A percentile compares a stretch with the other conserved stretches of the same genome.
phyloP scores from a whole-genome alignment of 2,797 vertebrate species.

The Paratrypauchen microcephalus region DNA sequence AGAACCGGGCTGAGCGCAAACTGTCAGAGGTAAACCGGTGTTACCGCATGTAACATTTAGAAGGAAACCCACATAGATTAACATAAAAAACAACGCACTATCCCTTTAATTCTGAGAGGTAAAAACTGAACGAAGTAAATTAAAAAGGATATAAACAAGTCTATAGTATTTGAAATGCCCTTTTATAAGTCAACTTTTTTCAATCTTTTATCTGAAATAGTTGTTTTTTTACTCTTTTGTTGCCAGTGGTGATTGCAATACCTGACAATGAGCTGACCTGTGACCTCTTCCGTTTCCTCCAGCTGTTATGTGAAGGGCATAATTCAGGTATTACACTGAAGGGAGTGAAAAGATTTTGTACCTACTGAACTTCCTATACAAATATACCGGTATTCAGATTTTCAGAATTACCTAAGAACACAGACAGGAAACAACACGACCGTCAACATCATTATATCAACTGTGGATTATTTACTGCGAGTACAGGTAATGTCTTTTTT shows the following conservation, averaged over 20 bases:
- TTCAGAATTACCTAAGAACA: slow-evolving; percentile 94
- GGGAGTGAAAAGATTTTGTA: not conserved
- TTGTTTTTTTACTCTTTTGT: slow-evolving; percentile 17
- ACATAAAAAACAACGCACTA: too few species aligned
- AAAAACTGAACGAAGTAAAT: too few species aligned
- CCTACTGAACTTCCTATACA: not conserved
- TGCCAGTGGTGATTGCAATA: slow-evolving; percentile 89
- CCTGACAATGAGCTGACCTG: slow-evolving; percentile 90
- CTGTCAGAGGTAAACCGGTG: too few species aligned
- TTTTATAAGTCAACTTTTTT: not conserved
- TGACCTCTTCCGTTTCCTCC: slow-evolving; percentile 95
- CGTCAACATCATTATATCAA: slow-evolving; percentile 95
- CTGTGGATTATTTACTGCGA: slow-evolving; percentile 93
- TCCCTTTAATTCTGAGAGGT: too few species aligned
- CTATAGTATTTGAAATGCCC: too few species aligned
- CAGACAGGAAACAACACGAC: slow-evolving; percentile 97
- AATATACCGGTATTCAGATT: slow-evolving; percentile 71
- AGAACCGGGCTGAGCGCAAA: too few species aligned
- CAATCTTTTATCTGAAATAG: slow-evolving; percentile 43
- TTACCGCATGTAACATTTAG: too few species aligned
- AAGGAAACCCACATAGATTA: too few species aligned
- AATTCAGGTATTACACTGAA: slow-evolving; percentile 83
- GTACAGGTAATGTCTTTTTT: slow-evolving; percentile 81
- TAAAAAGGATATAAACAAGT: not conserved
- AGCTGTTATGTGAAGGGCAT: slow-evolving; percentile 96